phyloP scores from a whole-genome alignment of 92 coral and sea anemone species.

The Metridium senile region DNA sequence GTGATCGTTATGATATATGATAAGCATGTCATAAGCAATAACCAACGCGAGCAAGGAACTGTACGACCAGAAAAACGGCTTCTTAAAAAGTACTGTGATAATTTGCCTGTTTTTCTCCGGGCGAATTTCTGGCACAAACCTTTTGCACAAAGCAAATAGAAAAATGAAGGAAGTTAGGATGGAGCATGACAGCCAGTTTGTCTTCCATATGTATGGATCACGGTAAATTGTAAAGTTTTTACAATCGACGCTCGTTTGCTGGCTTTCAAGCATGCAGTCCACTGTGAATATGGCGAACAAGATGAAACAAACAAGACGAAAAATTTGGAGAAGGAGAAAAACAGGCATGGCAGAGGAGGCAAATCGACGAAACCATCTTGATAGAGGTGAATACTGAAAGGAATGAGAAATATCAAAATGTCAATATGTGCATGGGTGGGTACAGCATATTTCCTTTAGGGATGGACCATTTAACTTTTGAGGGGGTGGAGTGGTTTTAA shows the following conservation, averaged over 20 bases:
- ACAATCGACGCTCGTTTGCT: slow-evolving; percentile 58
- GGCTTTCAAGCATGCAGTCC: slow-evolving; percentile 52
- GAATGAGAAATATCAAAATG: background rate
- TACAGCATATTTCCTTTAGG: too few species aligned
- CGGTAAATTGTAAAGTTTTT: slow-evolving; percentile 44
- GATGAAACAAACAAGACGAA: slow-evolving; percentile 46
- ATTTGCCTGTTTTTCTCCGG: slow-evolving; percentile 23
- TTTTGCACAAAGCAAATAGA: slow-evolving; percentile 31
- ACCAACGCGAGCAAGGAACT: slow-evolving; percentile 22
- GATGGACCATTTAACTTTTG: background rate
- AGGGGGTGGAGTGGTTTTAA: too few species aligned
- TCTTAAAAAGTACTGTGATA: slow-evolving; percentile 22
- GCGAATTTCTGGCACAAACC: slow-evolving; percentile 45
- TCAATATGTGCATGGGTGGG: background rate
- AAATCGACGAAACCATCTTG: background rate
- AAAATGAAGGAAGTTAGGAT: slow-evolving; percentile 34
- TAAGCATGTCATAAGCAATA: slow-evolving; percentile 47
- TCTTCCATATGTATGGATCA: slow-evolving; percentile 56
- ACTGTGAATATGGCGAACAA: slow-evolving; percentile 58
- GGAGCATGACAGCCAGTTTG: slow-evolving; percentile 57
- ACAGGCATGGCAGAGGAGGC: slow-evolving; percentile 20
- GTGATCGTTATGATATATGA: slow-evolving; percentile 38
- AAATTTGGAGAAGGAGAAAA: slow-evolving; percentile 49
- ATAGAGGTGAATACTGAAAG: slow-evolving; percentile 3
- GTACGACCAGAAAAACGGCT: slow-evolving; percentile 66